Evolutionary conservation across 2,113 vertebrate species (phyloP), one percentile per base, ranked within the genome.

Genomic region (Mionectes macconnelli): DNA sequence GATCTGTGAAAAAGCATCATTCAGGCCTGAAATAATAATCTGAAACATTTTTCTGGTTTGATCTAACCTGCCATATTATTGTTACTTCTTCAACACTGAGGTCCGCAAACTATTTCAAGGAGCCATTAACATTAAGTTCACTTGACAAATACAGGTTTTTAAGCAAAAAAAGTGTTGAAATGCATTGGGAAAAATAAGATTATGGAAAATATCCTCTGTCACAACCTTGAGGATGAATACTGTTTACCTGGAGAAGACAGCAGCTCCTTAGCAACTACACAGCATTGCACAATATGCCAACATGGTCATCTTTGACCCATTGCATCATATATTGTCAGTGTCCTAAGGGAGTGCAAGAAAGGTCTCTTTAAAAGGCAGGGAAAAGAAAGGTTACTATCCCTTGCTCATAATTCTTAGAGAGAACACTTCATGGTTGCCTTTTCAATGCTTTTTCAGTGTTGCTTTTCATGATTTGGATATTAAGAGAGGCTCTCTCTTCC

Each of bases 331-430:
- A 42, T 31, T 47, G 28, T 14, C 35, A 52, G 5, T 68, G 23
- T 50, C 10, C 17, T 45, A 68, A 82, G 25, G 30, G 17, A 53
- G 12, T 28, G 16, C 37, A 20, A n/a, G 42, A 87, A 82, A 67
- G 3, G 8, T 31, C 23, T 81, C 25, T 52, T 63, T 66, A 74
- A 72, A 91, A 9, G 12, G 4, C 4, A 1, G 0, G 0, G 12
- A 9, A 22, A 73, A 40, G 5, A 72, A 42, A 42, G 1, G 16
- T 28, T 90, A 10, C 6, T 12, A 12, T 45, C 10, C 77, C 27
- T 33, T 56, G 10, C 9, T 76, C 13, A 70, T 55, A 47, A 30
- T 60, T 83, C 89, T 94, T 72, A 76, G 8, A 76, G 20, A 62
- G 27, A 14, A 68, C 27, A 27, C 7, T 40, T 77, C 25, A 30